Conservation (phyloP, 2,888 invertebrate genomes). For the Polydrusus cervinus region DNA sequence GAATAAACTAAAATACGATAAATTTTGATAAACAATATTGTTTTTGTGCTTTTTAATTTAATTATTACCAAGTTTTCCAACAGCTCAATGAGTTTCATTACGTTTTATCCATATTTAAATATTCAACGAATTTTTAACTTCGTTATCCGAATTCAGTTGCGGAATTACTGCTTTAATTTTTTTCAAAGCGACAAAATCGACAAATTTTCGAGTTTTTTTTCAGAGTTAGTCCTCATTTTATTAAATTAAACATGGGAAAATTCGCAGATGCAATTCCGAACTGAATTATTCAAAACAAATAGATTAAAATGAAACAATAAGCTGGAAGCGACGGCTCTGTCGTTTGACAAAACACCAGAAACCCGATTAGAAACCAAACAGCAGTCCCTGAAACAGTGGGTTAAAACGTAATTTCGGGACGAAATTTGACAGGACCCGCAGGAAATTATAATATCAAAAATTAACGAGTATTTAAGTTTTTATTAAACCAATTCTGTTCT, state of each 20-base stretch:
- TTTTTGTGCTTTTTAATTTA: too few species aligned
- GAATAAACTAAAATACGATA: too few species aligned
- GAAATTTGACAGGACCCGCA: too few species aligned
- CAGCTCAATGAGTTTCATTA: background rate
- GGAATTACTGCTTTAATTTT: conserved; percentile 36
- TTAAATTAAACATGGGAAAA: conserved; percentile 53
- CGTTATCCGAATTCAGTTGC: conserved; percentile 6
- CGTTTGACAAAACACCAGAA: conserved; percentile 54
- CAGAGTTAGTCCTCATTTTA: conserved; percentile 43
- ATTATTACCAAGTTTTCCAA: too few species aligned
- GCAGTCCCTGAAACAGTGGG: conserved; percentile 18
- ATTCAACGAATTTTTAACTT: background rate
- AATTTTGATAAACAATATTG: too few species aligned
- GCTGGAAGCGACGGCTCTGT: conserved; percentile 40
- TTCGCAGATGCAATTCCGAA: conserved; percentile 49
- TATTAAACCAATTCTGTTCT: too few species aligned
- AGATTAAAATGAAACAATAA: conserved; percentile 52
- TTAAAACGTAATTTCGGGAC: conserved; percentile 3
- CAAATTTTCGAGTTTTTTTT: conserved; percentile 33
- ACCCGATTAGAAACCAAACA: conserved; percentile 53
- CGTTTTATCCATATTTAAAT: background rate
- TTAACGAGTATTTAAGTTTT: too few species aligned
- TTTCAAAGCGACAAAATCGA: conserved; percentile 35
- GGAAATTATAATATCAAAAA: too few species aligned
- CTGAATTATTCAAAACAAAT: conserved; percentile 54